Percentiles rank a stretch among this genome's conserved stretches.
Conservation (phyloP, 2,888 invertebrate species). For the Gastrophysa polygoni region DNA sequence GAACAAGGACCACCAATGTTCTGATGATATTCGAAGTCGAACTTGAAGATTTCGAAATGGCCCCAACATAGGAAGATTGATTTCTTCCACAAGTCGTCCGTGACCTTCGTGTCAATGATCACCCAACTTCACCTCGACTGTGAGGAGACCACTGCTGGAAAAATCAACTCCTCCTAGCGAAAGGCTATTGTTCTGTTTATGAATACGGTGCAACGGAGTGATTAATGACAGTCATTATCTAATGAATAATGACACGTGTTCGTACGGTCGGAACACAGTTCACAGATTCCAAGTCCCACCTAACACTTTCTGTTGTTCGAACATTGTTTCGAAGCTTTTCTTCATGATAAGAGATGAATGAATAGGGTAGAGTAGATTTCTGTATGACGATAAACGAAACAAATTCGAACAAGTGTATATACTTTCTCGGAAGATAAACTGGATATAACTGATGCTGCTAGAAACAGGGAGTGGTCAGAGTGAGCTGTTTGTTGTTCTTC, state of each 20-base stretch:
- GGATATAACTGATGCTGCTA: too few species aligned
- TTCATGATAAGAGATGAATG: neutral
- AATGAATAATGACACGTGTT: constrained; percentile 16
- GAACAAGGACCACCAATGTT: too few species aligned
- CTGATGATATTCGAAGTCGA: too few species aligned
- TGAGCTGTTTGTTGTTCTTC: too few species aligned
- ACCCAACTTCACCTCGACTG: constrained; percentile 33
- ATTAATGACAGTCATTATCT: constrained; percentile 17
- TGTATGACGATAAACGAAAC: too few species aligned
- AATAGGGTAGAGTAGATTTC: too few species aligned
- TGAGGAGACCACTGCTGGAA: constrained; percentile 12
- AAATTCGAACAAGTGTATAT: too few species aligned
- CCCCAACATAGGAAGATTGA: too few species aligned
- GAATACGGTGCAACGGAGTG: constrained; percentile 15
- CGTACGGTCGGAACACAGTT: constrained; percentile 5
- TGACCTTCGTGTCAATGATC: constrained; percentile 17
- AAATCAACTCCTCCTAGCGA: constrained; percentile 10
- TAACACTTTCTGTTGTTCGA: neutral
- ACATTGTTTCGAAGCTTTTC: neutral
- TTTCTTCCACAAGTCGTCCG: neutral
- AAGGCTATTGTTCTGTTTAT: constrained; percentile 17
- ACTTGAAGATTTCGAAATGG: too few species aligned
- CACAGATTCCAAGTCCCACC: constrained; percentile 10
- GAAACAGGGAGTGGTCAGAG: too few species aligned
- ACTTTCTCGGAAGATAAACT: too few species aligned